Evolutionary conservation across 2,888 invertebrate species (phyloP), one percentile per base, ranked within the genome.

Genomic region (Drosophila tanythrix): DNA sequence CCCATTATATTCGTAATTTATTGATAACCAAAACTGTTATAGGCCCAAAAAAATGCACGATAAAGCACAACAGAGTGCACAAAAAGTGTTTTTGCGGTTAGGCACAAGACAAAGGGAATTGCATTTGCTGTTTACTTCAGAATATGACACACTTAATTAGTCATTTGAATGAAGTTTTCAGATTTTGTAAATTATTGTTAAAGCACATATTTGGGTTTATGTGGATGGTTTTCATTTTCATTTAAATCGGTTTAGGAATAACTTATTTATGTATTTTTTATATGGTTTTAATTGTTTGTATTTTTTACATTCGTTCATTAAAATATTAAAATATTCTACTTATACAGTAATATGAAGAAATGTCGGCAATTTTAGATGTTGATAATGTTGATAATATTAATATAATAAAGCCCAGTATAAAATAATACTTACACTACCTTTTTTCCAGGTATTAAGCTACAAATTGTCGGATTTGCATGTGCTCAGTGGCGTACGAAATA

Each of bases 401-500:
- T 46, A 13, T 7, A 46, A 46, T 21, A 43, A 43, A 43, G 13
- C 1, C 13, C 3, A 50, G 27, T 29, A 18, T 50, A 10, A 13
- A 29, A 18, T 29, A 27, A 50, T 11, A 11, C n/a, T 5, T 18
- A 11, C 18, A 13, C n/a, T 4, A 2, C 10, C 13, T 2, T 10
- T 11, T 48, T 90, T 86, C 1, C 79, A 95, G 95, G 94, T 18
- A 94, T 95, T 50, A 94, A 94, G 76, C 90, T 94, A 8, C 93
- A 94, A 68, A 85, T 94, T 4, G 93, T 93, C 64, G 95, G 95
- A 0, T 94, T 90, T 79, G 95, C 95, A 74, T 92, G 93, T 53
- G 94, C 94, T 0, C 94, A 94, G 64, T 95, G 95, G 95, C 93
- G 93, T 0, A 92, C 93, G 0, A 81, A 76, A 0, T 83, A 74